These are phyloP conservation scores for Seira ritae DNA, from an alignment of 2,888 invertebrate genomes.

Conservation along the genomic window DNA sequence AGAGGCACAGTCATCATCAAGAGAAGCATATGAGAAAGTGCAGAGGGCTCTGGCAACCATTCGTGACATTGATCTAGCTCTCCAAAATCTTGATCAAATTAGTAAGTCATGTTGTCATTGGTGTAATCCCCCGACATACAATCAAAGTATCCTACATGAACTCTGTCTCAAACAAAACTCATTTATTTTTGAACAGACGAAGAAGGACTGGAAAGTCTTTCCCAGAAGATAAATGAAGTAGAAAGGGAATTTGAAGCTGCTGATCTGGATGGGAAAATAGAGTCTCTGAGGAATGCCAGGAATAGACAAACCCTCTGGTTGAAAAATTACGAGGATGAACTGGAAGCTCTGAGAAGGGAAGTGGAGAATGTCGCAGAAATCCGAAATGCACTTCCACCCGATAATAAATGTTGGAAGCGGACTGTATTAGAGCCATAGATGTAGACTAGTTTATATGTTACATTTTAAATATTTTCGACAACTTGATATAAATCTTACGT, in stretches of 20 bases:
- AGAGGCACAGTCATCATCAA: constrained; percentile 88
- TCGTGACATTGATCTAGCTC: constrained; percentile 85
- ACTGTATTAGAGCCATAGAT: constrained; percentile 83
- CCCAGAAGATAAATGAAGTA: constrained; percentile 82
- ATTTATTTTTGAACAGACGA: too few species aligned
- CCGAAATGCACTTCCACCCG: constrained; percentile 85
- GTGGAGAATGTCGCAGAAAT: constrained; percentile 91
- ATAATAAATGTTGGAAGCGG: constrained; percentile 84
- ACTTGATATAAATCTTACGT: too few species aligned
- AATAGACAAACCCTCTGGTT: constrained; percentile 79
- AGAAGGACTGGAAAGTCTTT: constrained; percentile 77
- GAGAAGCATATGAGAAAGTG: constrained; percentile 88
- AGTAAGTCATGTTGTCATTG: constrained; percentile 74
- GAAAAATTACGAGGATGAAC: constrained; percentile 80
- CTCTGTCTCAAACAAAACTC: too few species aligned
- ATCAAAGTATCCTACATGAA: too few species aligned
- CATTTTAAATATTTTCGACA: too few species aligned
- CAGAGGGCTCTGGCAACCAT: constrained; percentile 87
- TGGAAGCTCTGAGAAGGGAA: constrained; percentile 83
- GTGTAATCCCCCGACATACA: too few species aligned
- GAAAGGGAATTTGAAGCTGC: constrained; percentile 84
- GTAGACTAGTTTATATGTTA: too few species aligned
- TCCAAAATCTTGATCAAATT: constrained; percentile 85
- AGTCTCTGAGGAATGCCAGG: constrained; percentile 83
- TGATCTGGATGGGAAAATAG: constrained; percentile 86